Conservation (phyloP, 2,797 vertebrate genomes). For the Lacerta bilineata region DNA sequence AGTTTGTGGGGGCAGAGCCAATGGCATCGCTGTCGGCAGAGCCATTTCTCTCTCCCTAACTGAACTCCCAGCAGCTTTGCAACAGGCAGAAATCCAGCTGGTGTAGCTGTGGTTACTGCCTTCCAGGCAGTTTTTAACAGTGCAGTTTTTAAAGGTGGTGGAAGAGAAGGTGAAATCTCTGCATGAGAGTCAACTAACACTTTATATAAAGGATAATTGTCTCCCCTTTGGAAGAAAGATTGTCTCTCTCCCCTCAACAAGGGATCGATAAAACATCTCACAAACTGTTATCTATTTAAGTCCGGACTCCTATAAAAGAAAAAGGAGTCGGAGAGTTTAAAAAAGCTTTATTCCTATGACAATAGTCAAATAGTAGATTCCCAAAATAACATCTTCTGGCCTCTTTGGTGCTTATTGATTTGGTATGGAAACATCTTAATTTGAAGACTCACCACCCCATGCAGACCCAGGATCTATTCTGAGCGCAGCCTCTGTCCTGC, state of each 20-base stretch:
- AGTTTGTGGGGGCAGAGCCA: too few species aligned
- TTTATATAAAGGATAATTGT: slow-evolving; percentile 7
- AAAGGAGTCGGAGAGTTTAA: too few species aligned
- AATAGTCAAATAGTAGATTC: background rate
- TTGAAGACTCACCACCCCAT: background rate
- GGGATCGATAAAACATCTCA: slow-evolving; percentile 30
- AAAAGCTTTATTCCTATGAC: background rate
- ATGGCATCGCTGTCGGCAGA: too few species aligned
- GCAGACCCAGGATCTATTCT: background rate
- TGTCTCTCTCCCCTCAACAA: background rate
- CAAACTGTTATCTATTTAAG: slow-evolving; percentile 39
- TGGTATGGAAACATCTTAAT: slow-evolving; percentile 3
- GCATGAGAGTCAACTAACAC: background rate
- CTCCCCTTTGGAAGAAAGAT: background rate
- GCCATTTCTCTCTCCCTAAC: too few species aligned
- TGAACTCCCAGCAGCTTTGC: background rate
- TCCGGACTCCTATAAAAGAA: background rate
- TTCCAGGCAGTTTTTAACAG: background rate
- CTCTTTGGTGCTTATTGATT: slow-evolving; percentile 5
- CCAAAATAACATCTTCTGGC: background rate
- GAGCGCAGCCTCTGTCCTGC: background rate
- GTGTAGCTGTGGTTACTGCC: background rate
- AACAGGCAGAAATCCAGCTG: background rate
- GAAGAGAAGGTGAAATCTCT: background rate
- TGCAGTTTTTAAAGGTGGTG: too few species aligned